phyloP scores from a whole-genome alignment of 2,888 invertebrate species.

The Papilio elwesi region DNA sequence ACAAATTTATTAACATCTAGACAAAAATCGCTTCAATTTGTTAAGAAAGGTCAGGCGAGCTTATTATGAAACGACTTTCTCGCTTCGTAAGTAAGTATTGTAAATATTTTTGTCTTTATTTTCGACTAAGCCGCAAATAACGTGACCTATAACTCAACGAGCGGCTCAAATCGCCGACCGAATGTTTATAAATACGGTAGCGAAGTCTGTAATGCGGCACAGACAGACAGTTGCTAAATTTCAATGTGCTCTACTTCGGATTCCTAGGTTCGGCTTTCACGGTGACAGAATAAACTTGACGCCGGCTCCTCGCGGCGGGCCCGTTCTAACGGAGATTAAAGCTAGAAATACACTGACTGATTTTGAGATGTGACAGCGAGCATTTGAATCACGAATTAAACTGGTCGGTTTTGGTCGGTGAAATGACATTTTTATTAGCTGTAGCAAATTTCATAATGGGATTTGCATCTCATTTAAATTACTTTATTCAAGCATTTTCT shows the following conservation, averaged over 20 bases:
- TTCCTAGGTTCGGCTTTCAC: constrained; percentile 69
- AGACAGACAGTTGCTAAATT: constrained; percentile 82
- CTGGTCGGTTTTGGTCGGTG: constrained; percentile 25
- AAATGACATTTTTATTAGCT: constrained; percentile 25
- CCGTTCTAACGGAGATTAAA: constrained; percentile 50
- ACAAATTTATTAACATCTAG: constrained; percentile 20
- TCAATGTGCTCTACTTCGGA: constrained; percentile 79
- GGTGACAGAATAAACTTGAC: constrained; percentile 62
- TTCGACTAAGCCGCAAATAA: constrained; percentile 66
- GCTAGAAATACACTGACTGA: constrained; percentile 40
- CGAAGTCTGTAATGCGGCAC: constrained; percentile 71
- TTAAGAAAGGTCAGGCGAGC: constrained; percentile 28
- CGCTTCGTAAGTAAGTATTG: constrained; percentile 32
- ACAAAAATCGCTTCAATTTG: constrained; percentile 13
- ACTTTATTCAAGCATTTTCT: neutral
- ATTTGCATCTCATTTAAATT: constrained; percentile 1
- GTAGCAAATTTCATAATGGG: constrained; percentile 16
- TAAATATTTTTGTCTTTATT: constrained; percentile 50
- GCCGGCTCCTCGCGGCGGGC: constrained; percentile 51
- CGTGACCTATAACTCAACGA: constrained; percentile 68
- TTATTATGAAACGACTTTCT: constrained; percentile 1
- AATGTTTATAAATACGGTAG: constrained; percentile 81
- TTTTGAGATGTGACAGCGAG: constrained; percentile 36
- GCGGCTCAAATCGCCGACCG: constrained; percentile 67
- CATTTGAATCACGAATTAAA: constrained; percentile 38